Base-by-base conservation (phyloP, 2,113 vertebrate genomes). In the Aphelocoma coerulescens region DNA sequence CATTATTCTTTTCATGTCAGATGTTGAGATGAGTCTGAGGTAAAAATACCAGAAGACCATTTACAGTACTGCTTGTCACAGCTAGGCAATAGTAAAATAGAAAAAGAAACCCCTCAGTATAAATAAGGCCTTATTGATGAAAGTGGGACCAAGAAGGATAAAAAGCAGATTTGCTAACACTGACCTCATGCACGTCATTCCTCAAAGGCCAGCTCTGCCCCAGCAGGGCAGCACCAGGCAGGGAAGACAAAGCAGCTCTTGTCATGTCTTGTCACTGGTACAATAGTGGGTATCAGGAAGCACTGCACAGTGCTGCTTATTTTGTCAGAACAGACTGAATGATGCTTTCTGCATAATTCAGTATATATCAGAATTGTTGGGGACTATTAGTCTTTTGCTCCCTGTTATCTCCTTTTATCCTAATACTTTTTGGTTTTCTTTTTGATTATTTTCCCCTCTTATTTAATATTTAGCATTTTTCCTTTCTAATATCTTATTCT, bases 211-310 rank as follows among this genome's bases (percentile, higher is more conserved):
- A 94, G 76, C 73, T 81, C 93, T 96, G 69, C 89, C 66, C 41
- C 77, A 92, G 87, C 80, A 91, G 95, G 62, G 69, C 95, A 91
- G 93, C 94, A 82, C 93, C 80, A 92, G 69, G 73, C 69, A 1
- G 54, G 66, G 39, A 69, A 85, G 84, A 96, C 96, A 97, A 96
- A 95, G 94, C 84, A 79, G 69, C 74, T 75, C 93, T 95, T 97
- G 95, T 97, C 89, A 24, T 79, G 62, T 73, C 96, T 75, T 91
- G 87, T 91, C 74, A 44, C 62, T 82, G 84, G 77, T 74, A 94
- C 93, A 94, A 94, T 89, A 85, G 62, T 9, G 91, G 77, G 61
- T 79, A 93, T 89, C 91, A 87, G 89, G 84, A 94, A 85, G 87
- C 77, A 65, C 84, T 79, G 81, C 66, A 96, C 80, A 96, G 75